Percentiles rank a stretch among this genome's conserved stretches.
Evolutionary conservation across 1,140 invertebrate genomes (phyloP).

Genomic region (Augochlora pura): DNA sequence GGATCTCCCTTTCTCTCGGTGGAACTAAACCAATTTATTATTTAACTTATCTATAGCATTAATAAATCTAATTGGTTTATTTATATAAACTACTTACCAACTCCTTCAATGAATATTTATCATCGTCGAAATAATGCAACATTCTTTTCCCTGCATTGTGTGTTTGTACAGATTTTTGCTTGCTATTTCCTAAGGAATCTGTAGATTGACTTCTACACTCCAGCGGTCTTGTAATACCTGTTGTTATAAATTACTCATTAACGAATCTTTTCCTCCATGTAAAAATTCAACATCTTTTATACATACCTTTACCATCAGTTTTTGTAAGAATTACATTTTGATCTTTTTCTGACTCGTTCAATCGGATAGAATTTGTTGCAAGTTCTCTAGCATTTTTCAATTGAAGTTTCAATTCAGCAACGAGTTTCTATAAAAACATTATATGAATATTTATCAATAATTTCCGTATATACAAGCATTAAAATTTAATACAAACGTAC

Average conservation of each 20-base stretch:
- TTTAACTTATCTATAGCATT: background rate
- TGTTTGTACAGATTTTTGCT: slow-evolving; percentile 84
- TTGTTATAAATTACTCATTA: background rate
- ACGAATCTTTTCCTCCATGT: background rate
- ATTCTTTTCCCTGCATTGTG: slow-evolving; percentile 87
- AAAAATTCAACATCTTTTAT: background rate
- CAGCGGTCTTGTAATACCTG: slow-evolving; percentile 78
- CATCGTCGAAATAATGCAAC: slow-evolving; percentile 95
- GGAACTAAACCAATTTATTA: slow-evolving; percentile 84
- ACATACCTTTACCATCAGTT: slow-evolving; percentile 85
- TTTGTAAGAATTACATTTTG: slow-evolving; percentile 84
- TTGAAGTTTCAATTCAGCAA: slow-evolving; percentile 86
- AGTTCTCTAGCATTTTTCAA: slow-evolving; percentile 85
- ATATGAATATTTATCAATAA: background rate
- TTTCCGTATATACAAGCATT: background rate
- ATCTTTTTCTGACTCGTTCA: background rate
- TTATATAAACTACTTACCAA: slow-evolving; percentile 84
- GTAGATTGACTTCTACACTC: slow-evolving; percentile 64
- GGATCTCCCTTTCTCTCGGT: slow-evolving; percentile 92
- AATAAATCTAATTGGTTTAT: background rate
- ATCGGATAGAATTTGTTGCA: slow-evolving; percentile 67
- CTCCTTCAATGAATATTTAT: slow-evolving; percentile 91
- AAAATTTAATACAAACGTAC: slow-evolving; percentile 69
- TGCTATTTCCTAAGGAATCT: slow-evolving; percentile 60
- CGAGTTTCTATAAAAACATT: slow-evolving; percentile 80